Base-by-base conservation (phyloP, 2,888 invertebrate species). In the Cephonodes hylas region DNA sequence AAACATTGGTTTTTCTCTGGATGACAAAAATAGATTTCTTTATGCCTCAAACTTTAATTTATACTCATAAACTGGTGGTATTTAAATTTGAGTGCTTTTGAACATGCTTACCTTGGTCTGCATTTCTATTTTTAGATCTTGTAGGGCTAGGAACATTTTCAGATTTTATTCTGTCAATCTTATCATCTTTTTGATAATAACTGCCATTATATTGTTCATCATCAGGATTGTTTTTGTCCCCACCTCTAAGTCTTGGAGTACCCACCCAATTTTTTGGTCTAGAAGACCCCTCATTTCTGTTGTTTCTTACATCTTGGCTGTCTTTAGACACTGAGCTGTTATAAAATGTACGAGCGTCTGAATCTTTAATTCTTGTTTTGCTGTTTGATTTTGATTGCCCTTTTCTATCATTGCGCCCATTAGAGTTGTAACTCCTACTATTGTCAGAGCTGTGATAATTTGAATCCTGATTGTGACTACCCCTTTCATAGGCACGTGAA, bases 131-230 rank as follows among this genome's bases (percentile, higher is more conserved):
- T 68, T 72, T 85, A 60, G 67, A 75, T 66, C 78, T 83, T 31
- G 67, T 66, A 58, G 90, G 89, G 72, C 90, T 89, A 22, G 80
- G 66, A 44, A 71, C 61, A 68, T 75, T 70, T 42, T 84, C 84
- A 34, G 67, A 58, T 69, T 78, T 82, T 3, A 66, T 64, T 64
- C 72, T 72, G 46, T 81, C 77, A 15, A 63, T 8, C 64, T 72
- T 84, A 7, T 88, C 86, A 34, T 87, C 84, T 66, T 70, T 84
- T 38, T 77, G 75, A 38, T 83, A 79, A 69, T 91, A 92, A 25
- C 72, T 81, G 67, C 82, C 89, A 20, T 90, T 91, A 83, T 80
- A 91, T 61, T 90, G 87, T 64, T 90, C 91, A 81, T 91, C 89
- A 64, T 91, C 91, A n/a, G 70, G 69, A 64, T 63, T 72, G 58